Conservation (phyloP, 92 coral and sea anemone species). For the Palythoa heliodiscus region DNA sequence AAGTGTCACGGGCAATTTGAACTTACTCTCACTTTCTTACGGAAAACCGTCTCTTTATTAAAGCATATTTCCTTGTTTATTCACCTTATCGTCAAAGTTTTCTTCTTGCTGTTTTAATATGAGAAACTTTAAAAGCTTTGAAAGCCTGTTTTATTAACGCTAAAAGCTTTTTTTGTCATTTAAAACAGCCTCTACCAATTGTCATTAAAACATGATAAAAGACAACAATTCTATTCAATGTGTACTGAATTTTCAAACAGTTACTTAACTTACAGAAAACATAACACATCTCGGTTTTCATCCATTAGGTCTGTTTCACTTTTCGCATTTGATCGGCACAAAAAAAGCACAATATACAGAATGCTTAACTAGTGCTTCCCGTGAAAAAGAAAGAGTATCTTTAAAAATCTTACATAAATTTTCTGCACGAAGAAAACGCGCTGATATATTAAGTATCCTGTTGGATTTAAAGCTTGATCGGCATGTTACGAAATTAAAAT, state of each 20-base stretch:
- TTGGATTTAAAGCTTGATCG: neutral
- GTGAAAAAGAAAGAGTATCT: too few species aligned
- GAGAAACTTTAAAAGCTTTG: slow-evolving; percentile 26
- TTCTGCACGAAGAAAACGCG: neutral
- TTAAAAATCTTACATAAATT: neutral
- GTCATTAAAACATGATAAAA: slow-evolving; percentile 11
- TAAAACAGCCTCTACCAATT: slow-evolving; percentile 7
- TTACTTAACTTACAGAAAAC: neutral
- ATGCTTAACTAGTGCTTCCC: too few species aligned
- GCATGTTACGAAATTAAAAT: neutral
- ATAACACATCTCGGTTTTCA: neutral
- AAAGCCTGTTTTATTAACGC: slow-evolving; percentile 15
- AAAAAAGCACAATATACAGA: neutral
- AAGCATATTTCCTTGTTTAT: slow-evolving; percentile 19
- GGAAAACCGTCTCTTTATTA: neutral
- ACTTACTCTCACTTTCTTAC: slow-evolving; percentile 10
- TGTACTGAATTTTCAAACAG: slow-evolving; percentile 9
- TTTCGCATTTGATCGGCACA: neutral
- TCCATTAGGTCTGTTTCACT: neutral
- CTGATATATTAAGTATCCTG: neutral
- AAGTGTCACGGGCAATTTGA: slow-evolving; percentile 11
- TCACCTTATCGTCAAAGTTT: slow-evolving; percentile 17
- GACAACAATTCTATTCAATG: neutral
- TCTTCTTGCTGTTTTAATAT: neutral
- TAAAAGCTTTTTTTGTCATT: slow-evolving; percentile 39